phyloP scores from a whole-genome alignment of 2,113 vertebrate species.

The Calidris pugnax region DNA sequence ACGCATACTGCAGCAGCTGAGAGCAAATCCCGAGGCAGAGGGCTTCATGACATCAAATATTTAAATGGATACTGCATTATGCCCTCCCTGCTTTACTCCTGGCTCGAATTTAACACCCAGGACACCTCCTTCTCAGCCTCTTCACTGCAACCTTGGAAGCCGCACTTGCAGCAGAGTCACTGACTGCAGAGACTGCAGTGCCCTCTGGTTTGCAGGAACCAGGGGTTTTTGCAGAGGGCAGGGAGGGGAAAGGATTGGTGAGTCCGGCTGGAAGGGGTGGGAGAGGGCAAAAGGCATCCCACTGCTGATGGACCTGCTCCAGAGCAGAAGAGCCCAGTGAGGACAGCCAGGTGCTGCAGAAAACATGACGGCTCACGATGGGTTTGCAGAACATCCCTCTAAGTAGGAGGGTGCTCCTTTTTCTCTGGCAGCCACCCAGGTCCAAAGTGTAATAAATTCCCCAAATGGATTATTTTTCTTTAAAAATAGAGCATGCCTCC shows the following conservation, averaged over 20 bases:
- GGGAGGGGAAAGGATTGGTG: not conserved
- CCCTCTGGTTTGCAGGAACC: not conserved
- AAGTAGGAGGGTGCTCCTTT: not conserved
- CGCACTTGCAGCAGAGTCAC: not conserved
- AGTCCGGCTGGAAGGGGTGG: fast-evolving
- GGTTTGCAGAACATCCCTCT: not conserved
- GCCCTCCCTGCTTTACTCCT: not conserved
- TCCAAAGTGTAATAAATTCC: not conserved
- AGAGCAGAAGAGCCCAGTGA: not conserved
- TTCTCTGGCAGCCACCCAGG: not conserved
- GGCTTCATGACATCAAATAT: not conserved
- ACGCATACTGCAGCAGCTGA: not conserved
- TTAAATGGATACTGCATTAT: not conserved
- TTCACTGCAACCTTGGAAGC: not conserved
- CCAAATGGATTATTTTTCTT: not conserved
- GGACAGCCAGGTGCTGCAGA: not conserved
- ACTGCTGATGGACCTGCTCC: not conserved
- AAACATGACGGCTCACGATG: not conserved
- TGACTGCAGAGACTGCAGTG: not conserved
- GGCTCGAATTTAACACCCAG: not conserved
- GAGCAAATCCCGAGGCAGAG: not conserved
- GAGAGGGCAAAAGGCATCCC: not conserved
- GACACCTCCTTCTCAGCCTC: not conserved
- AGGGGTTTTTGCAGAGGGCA: not conserved
- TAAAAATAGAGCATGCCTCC: constrained; percentile 4